A percentile compares a stretch with the other conserved stretches of the same genome.
Conservation (phyloP, 2,797 vertebrate species). For the Chanos chanos region DNA sequence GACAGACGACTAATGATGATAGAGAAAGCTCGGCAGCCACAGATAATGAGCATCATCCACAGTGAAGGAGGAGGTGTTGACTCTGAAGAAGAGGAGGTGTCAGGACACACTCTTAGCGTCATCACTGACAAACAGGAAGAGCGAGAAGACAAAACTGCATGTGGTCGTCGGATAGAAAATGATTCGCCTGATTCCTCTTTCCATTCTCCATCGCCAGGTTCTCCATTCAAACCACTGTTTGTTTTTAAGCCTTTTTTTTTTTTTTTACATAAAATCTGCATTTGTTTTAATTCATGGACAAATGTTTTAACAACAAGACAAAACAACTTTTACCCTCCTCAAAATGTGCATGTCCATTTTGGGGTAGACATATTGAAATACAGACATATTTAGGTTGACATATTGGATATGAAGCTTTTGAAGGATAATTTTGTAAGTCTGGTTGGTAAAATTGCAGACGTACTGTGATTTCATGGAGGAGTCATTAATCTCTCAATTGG, state of each 20-base stretch:
- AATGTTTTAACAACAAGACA: too few species aligned
- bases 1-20: slow-evolving; percentile 67
- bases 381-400: too few species aligned
- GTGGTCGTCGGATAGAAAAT: slow-evolving; percentile 26
- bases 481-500: not conserved
- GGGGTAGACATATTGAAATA: too few species aligned
- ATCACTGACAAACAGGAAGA: slow-evolving; percentile 42
- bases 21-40: slow-evolving; percentile 60
- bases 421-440: too few species aligned
- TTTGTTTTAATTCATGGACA: too few species aligned
- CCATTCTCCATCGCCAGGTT: slow-evolving; percentile 62
- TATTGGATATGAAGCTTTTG: too few species aligned
- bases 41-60: slow-evolving; percentile 60
- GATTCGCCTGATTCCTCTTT: slow-evolving; percentile 62
- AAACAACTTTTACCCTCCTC: too few species aligned
- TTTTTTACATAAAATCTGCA: too few species aligned
- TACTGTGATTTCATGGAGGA: too few species aligned
- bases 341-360: too few species aligned
- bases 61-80: slow-evolving; percentile 56
- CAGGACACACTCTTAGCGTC: slow-evolving; percentile 36
- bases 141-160: slow-evolving; percentile 41
- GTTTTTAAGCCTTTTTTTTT: not conserved
- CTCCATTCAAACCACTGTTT: not conserved
- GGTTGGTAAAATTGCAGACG: too few species aligned
- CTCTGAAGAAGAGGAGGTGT: slow-evolving; percentile 39